Percentiles rank a stretch among this genome's conserved stretches.
Evolutionary conservation across 1,140 invertebrate genomes (phyloP).

Genomic region (Sycophila sp.): DNA sequence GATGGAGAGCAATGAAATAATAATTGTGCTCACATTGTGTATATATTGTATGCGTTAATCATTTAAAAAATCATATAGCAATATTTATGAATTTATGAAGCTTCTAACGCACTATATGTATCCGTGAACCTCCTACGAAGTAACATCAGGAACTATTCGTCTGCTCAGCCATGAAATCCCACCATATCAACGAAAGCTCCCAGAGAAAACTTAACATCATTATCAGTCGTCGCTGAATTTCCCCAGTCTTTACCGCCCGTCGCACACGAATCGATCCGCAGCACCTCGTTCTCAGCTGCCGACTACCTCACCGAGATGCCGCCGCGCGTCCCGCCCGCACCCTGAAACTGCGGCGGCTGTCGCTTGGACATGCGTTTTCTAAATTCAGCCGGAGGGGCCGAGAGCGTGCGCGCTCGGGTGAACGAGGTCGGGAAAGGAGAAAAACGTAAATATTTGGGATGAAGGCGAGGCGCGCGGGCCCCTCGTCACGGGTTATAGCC

Average conservation of each 20-base stretch:
- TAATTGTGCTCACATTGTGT: too few relatives aligned
- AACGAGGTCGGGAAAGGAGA: neutral
- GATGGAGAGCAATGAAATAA: too few relatives aligned
- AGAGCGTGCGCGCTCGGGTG: neutral
- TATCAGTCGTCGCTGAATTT: too few relatives aligned
- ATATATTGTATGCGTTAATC: too few relatives aligned
- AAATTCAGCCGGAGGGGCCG: neutral
- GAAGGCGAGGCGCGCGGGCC: neutral
- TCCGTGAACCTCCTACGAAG: too few relatives aligned
- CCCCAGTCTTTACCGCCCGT: neutral
- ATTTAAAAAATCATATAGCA: too few relatives aligned
- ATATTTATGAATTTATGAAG: too few relatives aligned
- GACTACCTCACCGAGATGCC: conserved; percentile 7
- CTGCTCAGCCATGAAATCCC: too few relatives aligned
- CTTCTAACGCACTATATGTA: too few relatives aligned
- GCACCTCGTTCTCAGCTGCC: neutral
- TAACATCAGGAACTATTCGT: too few relatives aligned
- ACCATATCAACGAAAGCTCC: too few relatives aligned
- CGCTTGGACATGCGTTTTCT: neutral
- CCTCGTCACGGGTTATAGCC: neutral
- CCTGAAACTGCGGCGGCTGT: too few relatives aligned
- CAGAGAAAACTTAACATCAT: neutral
- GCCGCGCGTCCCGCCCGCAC: neutral
- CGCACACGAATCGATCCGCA: neutral
- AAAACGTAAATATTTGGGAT: conserved; percentile 28